Conservation (phyloP, 2,113 vertebrate species). For the Pholis gunnellus region DNA sequence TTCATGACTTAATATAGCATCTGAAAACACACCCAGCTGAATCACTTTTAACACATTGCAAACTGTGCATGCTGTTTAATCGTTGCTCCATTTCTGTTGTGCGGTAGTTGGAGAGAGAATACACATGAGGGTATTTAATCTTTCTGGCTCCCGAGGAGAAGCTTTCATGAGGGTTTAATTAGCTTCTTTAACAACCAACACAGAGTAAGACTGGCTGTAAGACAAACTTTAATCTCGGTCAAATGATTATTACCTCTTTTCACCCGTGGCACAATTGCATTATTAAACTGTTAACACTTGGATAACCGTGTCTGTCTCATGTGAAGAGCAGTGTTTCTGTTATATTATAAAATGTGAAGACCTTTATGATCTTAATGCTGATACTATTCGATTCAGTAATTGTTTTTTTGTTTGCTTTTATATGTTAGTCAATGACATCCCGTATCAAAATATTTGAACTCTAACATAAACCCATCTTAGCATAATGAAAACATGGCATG, state of each 20-base stretch:
- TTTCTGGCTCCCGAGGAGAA: slow-evolving; percentile 56
- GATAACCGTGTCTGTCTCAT: slow-evolving; percentile 16
- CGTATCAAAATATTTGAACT: neutral
- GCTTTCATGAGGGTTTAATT: slow-evolving; percentile 80
- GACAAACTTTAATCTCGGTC: slow-evolving; percentile 74
- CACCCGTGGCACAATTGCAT: slow-evolving; percentile 67
- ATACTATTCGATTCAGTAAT: neutral
- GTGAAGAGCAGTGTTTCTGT: neutral
- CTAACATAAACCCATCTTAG: neutral
- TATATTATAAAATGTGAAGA: slow-evolving; percentile 1
- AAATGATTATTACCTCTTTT: slow-evolving; percentile 79
- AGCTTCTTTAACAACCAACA: slow-evolving; percentile 75
- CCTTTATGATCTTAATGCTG: neutral
- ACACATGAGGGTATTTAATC: slow-evolving; percentile 71
- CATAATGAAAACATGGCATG: neutral
- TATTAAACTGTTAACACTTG: slow-evolving; percentile 67
- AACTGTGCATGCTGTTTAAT: slow-evolving; percentile 41
- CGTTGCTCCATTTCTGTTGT: slow-evolving; percentile 48
- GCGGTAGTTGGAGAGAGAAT: slow-evolving; percentile 37
- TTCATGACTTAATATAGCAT: slow-evolving; percentile 10
- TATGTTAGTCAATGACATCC: neutral
- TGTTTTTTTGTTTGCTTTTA: neutral
- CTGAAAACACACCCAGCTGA: slow-evolving; percentile 28
- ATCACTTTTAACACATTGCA: slow-evolving; percentile 19
- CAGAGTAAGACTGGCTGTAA: slow-evolving; percentile 62